Percentiles rank a stretch among this genome's conserved stretches.
These are phyloP conservation scores for Heliothis subflexa DNA, from an alignment of 1,140 invertebrate genomes.

Conservation along the genomic window DNA sequence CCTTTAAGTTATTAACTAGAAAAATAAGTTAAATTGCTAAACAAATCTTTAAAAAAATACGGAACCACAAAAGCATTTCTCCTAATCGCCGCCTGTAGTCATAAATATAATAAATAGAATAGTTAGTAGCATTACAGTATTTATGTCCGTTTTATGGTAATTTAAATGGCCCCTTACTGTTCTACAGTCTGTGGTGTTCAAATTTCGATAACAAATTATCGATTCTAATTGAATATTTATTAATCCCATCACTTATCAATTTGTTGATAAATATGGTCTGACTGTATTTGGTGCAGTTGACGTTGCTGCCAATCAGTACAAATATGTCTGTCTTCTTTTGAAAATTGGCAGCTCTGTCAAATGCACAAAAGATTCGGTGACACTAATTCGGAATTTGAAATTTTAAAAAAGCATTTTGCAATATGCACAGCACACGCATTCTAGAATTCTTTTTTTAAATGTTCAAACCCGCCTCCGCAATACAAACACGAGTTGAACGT, in stretches of 20 bases:
- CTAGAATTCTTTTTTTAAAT: slow-evolving; percentile 21
- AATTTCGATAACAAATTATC: slow-evolving; percentile 32
- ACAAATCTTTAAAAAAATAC: not conserved
- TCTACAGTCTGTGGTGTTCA: not conserved
- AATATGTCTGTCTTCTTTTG: no score
- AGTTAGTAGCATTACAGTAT: slow-evolving; percentile 25
- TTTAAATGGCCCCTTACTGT: slow-evolving; percentile 15
- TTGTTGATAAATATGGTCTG: not conserved
- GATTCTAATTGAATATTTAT: slow-evolving; percentile 26
- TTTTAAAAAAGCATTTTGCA: no score
- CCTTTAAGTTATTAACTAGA: no score
- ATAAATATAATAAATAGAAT: slow-evolving; percentile 36
- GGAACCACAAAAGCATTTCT: not conserved
- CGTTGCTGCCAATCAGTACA: not conserved
- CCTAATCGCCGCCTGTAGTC: not conserved
- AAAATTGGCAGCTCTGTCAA: no score
- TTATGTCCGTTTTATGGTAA: slow-evolving; percentile 31
- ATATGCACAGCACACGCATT: not conserved
- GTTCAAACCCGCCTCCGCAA: slow-evolving; percentile 9
- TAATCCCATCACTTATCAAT: not conserved
- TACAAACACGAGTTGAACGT: not conserved
- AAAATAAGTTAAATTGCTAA: no score
- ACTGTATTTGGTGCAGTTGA: not conserved
- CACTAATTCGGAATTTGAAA: no score
- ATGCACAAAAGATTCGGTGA: no score